These are phyloP conservation scores for Thyatira batis DNA, from an alignment of 2,888 invertebrate genomes.

Conservation along the genomic window DNA sequence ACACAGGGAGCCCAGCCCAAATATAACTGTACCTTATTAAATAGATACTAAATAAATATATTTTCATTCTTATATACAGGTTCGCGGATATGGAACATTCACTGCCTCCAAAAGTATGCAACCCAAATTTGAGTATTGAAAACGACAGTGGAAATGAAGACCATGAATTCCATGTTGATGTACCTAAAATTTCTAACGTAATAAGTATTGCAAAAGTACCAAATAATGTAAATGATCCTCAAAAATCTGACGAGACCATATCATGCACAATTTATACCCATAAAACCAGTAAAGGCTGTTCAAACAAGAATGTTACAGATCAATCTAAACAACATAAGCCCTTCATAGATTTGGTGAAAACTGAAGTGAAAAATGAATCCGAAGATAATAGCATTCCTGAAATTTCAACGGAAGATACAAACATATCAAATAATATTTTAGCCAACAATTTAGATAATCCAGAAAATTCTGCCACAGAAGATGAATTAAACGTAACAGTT, in stretches of 20 bases:
- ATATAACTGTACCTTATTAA: too few relatives aligned
- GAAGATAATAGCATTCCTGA: background rate
- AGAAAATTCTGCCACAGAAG: background rate
- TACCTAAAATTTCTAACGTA: too few relatives aligned
- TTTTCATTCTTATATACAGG: background rate
- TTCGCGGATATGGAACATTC: background rate
- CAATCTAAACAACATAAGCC: background rate
- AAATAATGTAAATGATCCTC: background rate
- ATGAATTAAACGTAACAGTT: conserved; percentile 19
- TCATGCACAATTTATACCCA: background rate
- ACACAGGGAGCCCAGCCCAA: too few relatives aligned
- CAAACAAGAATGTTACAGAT: background rate
- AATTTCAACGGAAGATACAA: too few relatives aligned
- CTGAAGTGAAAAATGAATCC: background rate
- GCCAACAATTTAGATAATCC: background rate
- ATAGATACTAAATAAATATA: background rate
- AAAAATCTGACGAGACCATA: background rate
- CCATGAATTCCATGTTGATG: background rate
- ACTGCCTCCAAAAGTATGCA: background rate
- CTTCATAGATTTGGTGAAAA: background rate
- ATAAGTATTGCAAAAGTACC: background rate
- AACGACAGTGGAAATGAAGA: conserved; percentile 4
- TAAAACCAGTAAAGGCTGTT: background rate
- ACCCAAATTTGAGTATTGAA: background rate
- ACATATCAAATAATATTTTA: too few relatives aligned